Conservation (phyloP, 2,113 vertebrate species). For the Anolis carolinensis region DNA sequence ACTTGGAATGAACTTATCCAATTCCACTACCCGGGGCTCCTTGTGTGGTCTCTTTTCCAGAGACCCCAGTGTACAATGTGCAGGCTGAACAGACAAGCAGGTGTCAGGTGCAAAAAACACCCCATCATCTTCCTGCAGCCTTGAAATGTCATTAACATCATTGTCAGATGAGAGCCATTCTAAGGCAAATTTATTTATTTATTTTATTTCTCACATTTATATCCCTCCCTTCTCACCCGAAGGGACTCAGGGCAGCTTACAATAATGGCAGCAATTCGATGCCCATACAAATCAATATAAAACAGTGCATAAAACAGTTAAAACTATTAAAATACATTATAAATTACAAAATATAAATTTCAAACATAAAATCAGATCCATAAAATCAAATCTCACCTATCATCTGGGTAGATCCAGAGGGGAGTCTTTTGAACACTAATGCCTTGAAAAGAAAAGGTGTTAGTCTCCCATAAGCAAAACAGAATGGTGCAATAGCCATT, state of each 20-base stretch:
- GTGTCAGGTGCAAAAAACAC: conserved; percentile 4
- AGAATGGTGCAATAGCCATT: neutral
- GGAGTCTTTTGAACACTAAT: neutral
- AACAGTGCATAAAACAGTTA: too few relatives aligned
- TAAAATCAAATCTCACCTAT: conserved; percentile 7
- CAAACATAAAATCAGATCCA: too few relatives aligned
- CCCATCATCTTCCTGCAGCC: neutral
- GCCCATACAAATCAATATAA: too few relatives aligned
- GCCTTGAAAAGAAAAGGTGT: neutral
- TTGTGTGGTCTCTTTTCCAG: neutral
- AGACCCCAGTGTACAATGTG: neutral
- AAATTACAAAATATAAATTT: too few relatives aligned
- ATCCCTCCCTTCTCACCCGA: too few relatives aligned
- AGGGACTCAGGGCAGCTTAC: too few relatives aligned
- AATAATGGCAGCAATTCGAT: too few relatives aligned
- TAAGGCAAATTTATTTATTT: too few relatives aligned
- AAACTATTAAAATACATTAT: too few relatives aligned
- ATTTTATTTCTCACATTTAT: too few relatives aligned
- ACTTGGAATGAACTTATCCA: neutral
- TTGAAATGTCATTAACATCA: conserved; percentile 11
- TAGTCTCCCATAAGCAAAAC: neutral
- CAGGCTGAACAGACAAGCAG: neutral
- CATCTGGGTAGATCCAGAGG: neutral
- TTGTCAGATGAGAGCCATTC: neutral
- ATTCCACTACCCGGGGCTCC: neutral